Percentiles rank a stretch among this genome's conserved stretches.
Evolutionary conservation across 1,140 invertebrate species (phyloP).

Genomic region (Drosophila aff.): DNA sequence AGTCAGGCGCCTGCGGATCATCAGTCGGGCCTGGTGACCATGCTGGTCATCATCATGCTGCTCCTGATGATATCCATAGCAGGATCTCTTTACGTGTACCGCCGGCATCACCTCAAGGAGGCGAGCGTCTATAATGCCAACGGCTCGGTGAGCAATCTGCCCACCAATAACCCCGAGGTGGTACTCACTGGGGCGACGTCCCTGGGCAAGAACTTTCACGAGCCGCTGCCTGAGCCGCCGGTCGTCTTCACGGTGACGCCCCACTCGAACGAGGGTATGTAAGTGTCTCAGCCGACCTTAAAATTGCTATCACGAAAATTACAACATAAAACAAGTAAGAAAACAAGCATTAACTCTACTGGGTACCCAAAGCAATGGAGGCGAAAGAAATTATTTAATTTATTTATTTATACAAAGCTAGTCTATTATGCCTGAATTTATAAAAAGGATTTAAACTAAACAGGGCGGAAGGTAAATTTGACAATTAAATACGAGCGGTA

Average conservation of each 20-base stretch:
- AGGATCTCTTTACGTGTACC: slow-evolving; percentile 72
- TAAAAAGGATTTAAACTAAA: neutral
- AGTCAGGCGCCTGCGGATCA: slow-evolving; percentile 55
- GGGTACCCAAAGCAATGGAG: no score
- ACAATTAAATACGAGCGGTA: no score
- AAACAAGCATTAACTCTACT: no score
- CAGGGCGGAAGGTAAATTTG: neutral
- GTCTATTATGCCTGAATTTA: neutral
- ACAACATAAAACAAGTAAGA: neutral
- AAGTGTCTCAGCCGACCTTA: slow-evolving; percentile 69
- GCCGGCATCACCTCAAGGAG: slow-evolving; percentile 75
- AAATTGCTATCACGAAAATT: slow-evolving; percentile 15
- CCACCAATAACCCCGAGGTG: slow-evolving; percentile 45
- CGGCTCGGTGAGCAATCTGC: slow-evolving; percentile 42
- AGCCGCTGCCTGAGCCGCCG: slow-evolving; percentile 70
- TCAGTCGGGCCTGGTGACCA: slow-evolving; percentile 66
- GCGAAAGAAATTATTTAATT: neutral
- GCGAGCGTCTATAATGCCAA: slow-evolving; percentile 62
- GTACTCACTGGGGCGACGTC: slow-evolving; percentile 56
- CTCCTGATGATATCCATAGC: slow-evolving; percentile 65
- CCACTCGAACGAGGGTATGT: slow-evolving; percentile 81
- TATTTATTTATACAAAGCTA: no score
- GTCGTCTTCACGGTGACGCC: slow-evolving; percentile 26
- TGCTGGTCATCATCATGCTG: slow-evolving; percentile 66
- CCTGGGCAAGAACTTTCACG: slow-evolving; percentile 70